Evolutionary conservation across 2,113 vertebrate genomes (phyloP).

Genomic region (Laticauda colubrina): DNA sequence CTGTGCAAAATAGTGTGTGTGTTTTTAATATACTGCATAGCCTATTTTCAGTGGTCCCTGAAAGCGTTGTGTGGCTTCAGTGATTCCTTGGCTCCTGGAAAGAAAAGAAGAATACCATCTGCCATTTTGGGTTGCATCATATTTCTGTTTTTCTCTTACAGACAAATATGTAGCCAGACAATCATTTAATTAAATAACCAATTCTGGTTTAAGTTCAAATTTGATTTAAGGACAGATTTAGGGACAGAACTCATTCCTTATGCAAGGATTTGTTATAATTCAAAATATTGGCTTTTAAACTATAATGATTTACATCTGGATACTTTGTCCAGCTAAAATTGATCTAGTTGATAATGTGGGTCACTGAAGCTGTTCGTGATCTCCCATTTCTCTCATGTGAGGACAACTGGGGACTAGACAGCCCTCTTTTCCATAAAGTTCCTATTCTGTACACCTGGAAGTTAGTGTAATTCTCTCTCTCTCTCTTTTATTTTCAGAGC

Average conservation of each 20-base stretch:
- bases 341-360: neutral
- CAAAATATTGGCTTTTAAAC: neutral
- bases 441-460: neutral
- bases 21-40: neutral
- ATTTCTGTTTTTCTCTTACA: neutral
- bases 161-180: neutral
- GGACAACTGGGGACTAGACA: neutral
- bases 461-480: no score
- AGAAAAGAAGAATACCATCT: neutral
- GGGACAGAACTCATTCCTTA: neutral
- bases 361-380: neutral
- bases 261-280: neutral
- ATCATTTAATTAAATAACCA: neutral
- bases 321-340: neutral
- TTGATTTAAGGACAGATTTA: neutral
- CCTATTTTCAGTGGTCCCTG: neutral
- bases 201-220: neutral
- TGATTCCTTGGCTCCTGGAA: neutral
- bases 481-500: neutral
- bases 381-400: neutral
- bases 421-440: neutral
- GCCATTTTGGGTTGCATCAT: neutral
- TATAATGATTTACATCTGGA: neutral
- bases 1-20: neutral
- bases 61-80: neutral